These are phyloP conservation scores for Drosophila lini DNA, from an alignment of 1,140 invertebrate species.

Conservation along the genomic window DNA sequence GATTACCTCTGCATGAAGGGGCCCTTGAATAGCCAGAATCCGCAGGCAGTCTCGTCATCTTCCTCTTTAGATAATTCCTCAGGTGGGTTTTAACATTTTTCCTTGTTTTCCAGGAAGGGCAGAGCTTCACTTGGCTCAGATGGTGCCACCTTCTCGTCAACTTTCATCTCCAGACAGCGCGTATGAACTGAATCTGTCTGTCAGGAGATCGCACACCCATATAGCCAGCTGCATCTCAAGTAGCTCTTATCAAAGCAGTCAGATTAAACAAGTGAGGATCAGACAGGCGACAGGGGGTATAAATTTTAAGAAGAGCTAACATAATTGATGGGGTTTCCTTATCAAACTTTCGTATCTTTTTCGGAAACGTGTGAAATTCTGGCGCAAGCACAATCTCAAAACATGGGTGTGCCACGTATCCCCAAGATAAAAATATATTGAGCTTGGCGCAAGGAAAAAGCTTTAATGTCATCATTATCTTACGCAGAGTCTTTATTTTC, in stretches of 20 bases:
- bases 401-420: neutral
- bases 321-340: constrained; percentile 30
- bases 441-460: neutral
- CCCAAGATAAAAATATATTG: neutral
- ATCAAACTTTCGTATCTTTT: constrained; percentile 8
- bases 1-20: constrained; percentile 85
- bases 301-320: constrained; percentile 11
- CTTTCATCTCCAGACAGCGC: constrained; percentile 1
- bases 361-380: constrained; percentile 18
- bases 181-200: constrained; percentile 9
- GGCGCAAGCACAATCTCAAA: neutral
- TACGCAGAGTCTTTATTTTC: too few species aligned
- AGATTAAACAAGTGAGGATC: constrained; percentile 39
- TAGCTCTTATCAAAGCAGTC: constrained; percentile 24
- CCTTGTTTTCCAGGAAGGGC: constrained; percentile 17
- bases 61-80: neutral
- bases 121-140: neutral
- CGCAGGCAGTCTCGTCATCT: constrained; percentile 86
- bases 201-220: neutral
- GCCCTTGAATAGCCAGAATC: constrained; percentile 87
- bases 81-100: neutral
- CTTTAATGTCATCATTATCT: neutral
- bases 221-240: constrained; percentile 5
- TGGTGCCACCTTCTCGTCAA: neutral
- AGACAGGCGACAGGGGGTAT: constrained; percentile 13